phyloP scores from a whole-genome alignment of 2,888 invertebrate species.

The Prosapia bicincta region DNA sequence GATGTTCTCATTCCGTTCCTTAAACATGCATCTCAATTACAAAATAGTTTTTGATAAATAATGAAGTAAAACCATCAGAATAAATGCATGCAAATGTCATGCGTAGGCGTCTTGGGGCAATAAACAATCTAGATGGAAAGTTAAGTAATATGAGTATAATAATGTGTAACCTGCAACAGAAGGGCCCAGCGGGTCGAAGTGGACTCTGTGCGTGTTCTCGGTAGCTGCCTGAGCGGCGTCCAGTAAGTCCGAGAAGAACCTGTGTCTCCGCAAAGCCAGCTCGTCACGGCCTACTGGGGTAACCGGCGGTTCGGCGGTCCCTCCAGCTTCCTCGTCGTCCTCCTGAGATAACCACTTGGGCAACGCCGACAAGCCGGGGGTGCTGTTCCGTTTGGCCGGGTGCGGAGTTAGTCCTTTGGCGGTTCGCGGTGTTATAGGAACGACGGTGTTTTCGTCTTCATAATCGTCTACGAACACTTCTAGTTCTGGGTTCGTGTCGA shows the following conservation, averaged over 20 bases:
- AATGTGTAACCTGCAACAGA: slow-evolving; percentile 51
- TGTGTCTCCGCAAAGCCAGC: slow-evolving; percentile 68
- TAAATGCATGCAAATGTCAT: neutral
- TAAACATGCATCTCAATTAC: too few relatives aligned
- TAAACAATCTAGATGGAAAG: neutral
- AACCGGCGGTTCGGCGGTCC: slow-evolving; percentile 64
- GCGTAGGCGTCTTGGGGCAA: neutral
- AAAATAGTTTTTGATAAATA: too few relatives aligned
- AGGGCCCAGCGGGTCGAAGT: slow-evolving; percentile 70
- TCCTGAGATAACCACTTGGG: slow-evolving; percentile 27
- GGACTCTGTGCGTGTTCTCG: slow-evolving; percentile 62
- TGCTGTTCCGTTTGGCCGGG: slow-evolving; percentile 27
- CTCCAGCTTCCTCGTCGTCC: slow-evolving; percentile 45
- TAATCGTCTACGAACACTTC: slow-evolving; percentile 16
- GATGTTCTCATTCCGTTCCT: too few relatives aligned
- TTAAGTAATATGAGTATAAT: neutral
- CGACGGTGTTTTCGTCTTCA: slow-evolving; percentile 19
- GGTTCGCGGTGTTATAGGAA: slow-evolving; percentile 26
- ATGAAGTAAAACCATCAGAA: too few relatives aligned
- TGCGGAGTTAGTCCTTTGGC: slow-evolving; percentile 28
- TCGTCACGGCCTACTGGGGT: slow-evolving; percentile 76
- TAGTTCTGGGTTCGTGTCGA: slow-evolving; percentile 22
- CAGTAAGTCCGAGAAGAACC: slow-evolving; percentile 74
- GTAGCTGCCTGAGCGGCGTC: slow-evolving; percentile 67
- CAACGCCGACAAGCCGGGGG: slow-evolving; percentile 18